Base-by-base conservation (phyloP, 1,140 invertebrate genomes). In the Temnothorax nylanderi region DNA sequence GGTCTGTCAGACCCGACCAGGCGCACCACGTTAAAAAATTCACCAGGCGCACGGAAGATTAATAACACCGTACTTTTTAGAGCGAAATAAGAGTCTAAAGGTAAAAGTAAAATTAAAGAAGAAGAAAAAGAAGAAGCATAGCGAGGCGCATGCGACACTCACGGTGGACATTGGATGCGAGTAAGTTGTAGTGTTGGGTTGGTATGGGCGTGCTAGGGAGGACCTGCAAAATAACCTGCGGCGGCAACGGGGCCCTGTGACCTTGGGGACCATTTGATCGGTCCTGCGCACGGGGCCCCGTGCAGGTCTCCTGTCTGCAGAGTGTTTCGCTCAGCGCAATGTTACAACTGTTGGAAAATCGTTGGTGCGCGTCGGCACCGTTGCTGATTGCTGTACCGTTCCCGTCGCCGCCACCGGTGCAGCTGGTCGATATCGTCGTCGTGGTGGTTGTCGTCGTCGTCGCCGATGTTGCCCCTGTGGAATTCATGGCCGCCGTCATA, bases 211-310 rank as follows among this genome's bases (percentile, higher is more conserved):
- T 97, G 96, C 96, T 96, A 95, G 96, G 95, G 94, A 96, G 96
- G 95, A 97, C 96, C 96, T 97, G 96, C 95, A 97, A 96, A 94
- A 97, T 96, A 96, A 97, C 96, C 96, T 97, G 96, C 95, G 97
- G 97, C 92, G 96, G 96, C 92, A 92, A 86, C 89, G 90, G 93
- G 90, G 93, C 92, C 92, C 92, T 92, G 91, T 92, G 92, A 82
- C 87, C 87, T 58, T 86, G 89, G 37, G 76, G 65, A 82, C 87
- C 89, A 56, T 91, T 87, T 86, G 81, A 81, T 72, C 21, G 90
- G 88, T 90, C 94, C 92, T 94, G 94, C 90, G 89, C 94, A 92
- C 93, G 92, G 90, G 94, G 94, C 91, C 95, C 95, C 93, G 92
- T 90, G 90, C 92, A 94, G 92, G 92, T 93, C 89, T 94, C 92